phyloP scores from a whole-genome alignment of 2,113 vertebrate genomes.

The Sus scrofa region T2T-Sscrofa CM000812.6:252641501-252642000 shows the following conservation, averaged over 20 bases:
- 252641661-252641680: not conserved
- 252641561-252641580: not conserved
- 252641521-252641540: not conserved
- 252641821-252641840: not conserved
- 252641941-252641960: not conserved
- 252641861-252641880: not conserved
- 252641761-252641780: not conserved
- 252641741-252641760: constrained; percentile 29
- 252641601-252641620: not conserved
- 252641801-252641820: not conserved
- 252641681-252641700: not conserved
- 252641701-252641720: constrained; percentile 15
- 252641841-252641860: not conserved
- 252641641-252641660: not conserved
- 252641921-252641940: constrained; percentile 5
- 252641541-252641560: not conserved
- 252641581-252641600: not conserved
- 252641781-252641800: constrained; percentile 4
- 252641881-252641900: not conserved
- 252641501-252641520: not conserved
- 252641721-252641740: not conserved
- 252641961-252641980: not conserved
- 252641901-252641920: not conserved
- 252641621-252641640: not conserved
- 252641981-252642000: constrained; percentile 4